phyloP scores from a whole-genome alignment of 2,797 vertebrate genomes.

The Denticeps clupeoides region DNA sequence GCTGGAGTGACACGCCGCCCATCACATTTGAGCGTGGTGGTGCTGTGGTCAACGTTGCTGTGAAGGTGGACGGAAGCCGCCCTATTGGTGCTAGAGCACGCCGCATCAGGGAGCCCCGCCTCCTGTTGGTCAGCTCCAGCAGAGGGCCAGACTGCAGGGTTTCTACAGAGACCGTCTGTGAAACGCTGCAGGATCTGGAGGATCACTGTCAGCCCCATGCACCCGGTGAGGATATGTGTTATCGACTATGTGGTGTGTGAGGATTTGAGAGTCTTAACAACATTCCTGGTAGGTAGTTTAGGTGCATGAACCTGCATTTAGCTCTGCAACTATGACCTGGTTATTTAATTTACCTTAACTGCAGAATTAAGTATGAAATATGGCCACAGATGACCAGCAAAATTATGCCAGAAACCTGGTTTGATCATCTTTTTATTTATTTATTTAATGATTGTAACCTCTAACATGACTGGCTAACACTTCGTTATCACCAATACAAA shows the following conservation, averaged over 20 bases:
- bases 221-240: constrained; percentile 57
- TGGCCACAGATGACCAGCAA: no score
- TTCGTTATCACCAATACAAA: no score
- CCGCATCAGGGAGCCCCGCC: constrained; percentile 58
- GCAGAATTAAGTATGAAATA: no score
- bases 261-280: no score
- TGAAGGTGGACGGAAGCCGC: constrained; percentile 70
- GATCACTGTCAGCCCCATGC: constrained; percentile 86
- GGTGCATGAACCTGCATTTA: no score
- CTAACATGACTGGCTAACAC: no score
- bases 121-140: constrained; percentile 56
- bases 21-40: constrained; percentile 87
- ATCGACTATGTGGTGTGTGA: background rate
- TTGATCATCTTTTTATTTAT: no score
- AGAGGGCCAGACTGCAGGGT: constrained; percentile 40
- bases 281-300: no score
- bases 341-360: no score
- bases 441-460: no score
- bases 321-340: no score
- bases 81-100: constrained; percentile 75
- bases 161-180: constrained; percentile 54
- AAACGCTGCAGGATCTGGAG: constrained; percentile 61
- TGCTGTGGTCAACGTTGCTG: constrained; percentile 73
- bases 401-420: no score
- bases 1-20: constrained; percentile 91